Percentiles rank a stretch among this genome's conserved stretches.
phyloP scores from a whole-genome alignment of 1,140 invertebrate species.

The Solenopsis fugax region DNA sequence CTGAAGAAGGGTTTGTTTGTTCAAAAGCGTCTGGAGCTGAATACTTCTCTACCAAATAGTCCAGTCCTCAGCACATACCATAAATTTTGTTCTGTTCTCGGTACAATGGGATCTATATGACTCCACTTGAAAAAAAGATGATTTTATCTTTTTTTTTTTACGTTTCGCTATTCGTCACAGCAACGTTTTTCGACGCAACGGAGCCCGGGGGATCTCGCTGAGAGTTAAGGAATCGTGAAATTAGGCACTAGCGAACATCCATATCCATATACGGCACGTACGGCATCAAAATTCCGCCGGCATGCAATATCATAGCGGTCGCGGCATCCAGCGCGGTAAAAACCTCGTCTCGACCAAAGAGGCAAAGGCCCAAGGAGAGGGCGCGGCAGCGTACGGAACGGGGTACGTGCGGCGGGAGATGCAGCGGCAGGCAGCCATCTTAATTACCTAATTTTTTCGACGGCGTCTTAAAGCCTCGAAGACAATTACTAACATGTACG shows the following conservation, averaged over 20 bases:
- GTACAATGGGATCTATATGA: conserved; percentile 6
- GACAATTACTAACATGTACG: conserved; percentile 48
- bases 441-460: conserved; percentile 62
- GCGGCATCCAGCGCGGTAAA: conserved; percentile 40
- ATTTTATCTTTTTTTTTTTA: conserved; percentile 25
- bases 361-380: conserved; percentile 28
- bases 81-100: conserved; percentile 17
- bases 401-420: not conserved
- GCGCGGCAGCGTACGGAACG: not conserved
- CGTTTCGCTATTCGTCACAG: not conserved
- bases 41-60: conserved; percentile 7
- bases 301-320: conserved; percentile 47
- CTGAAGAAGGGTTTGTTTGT: conserved; percentile 42
- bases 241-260: conserved; percentile 18
- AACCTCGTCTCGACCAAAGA: conserved; percentile 52
- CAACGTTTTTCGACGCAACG: not conserved
- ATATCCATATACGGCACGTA: conserved; percentile 31
- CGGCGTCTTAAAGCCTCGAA: conserved; percentile 28
- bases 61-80: not conserved
- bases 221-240: conserved; percentile 19
- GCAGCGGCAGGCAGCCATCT: conserved; percentile 39
- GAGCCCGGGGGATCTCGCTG: not conserved
- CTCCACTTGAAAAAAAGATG: not conserved
- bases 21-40: conserved; percentile 17
- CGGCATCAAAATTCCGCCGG: conserved; percentile 50